Conservation (phyloP, 2,797 vertebrate genomes). For the Netta rufina region DNA sequence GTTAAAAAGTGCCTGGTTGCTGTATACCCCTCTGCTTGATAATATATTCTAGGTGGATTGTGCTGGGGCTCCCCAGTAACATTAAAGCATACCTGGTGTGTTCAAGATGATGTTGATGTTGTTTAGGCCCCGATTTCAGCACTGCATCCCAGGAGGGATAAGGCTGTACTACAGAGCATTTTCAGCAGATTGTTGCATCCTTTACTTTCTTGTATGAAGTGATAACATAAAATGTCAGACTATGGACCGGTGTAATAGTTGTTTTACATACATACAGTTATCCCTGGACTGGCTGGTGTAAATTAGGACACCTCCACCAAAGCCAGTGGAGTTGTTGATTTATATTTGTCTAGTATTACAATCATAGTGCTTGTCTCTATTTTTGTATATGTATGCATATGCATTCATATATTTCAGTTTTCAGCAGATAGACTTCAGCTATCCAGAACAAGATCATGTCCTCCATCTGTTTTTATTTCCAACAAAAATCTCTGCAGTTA, state of each 20-base stretch:
- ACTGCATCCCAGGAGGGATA: background rate
- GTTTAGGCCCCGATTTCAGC: background rate
- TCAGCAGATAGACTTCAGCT: background rate
- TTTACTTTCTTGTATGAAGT: background rate
- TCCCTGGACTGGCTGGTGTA: background rate
- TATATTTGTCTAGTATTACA: background rate
- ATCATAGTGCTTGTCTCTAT: background rate
- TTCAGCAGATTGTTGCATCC: background rate
- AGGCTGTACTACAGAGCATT: background rate
- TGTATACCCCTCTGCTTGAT: background rate
- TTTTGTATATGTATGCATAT: background rate
- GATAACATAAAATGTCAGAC: background rate
- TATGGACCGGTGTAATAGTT: background rate
- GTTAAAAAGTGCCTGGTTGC: conserved; percentile 8
- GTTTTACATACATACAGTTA: background rate
- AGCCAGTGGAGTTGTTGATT: background rate
- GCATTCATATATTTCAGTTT: background rate
- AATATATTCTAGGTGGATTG: background rate
- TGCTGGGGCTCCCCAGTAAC: background rate
- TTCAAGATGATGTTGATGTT: background rate
- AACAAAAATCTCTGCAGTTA: background rate
- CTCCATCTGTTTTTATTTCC: conserved; percentile 31
- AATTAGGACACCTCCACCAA: background rate
- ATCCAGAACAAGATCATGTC: background rate
- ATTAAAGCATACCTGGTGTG: background rate